Conservation (phyloP, 2,113 vertebrate genomes). For the Stomatorhinus ivindoensis region DNA sequence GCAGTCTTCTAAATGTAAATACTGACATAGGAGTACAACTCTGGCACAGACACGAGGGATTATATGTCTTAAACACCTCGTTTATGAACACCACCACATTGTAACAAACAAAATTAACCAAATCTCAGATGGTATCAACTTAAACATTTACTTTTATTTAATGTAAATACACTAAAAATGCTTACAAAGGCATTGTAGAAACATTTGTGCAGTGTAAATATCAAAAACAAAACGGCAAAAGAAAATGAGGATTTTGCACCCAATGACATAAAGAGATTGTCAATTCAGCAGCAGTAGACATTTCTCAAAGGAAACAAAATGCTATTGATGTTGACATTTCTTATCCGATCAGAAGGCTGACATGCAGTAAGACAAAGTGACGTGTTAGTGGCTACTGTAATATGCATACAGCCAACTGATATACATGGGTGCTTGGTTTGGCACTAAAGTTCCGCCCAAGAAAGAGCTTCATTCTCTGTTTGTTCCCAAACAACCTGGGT, state of each 20-base stretch:
- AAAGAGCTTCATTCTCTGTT: slow-evolving; percentile 64
- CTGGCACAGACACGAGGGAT: not conserved
- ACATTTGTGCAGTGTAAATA: slow-evolving; percentile 70
- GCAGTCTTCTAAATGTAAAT: not conserved
- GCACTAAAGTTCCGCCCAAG: slow-evolving; percentile 55
- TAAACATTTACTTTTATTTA: slow-evolving; percentile 43
- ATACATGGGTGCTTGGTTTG: slow-evolving; percentile 40
- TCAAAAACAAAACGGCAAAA: slow-evolving; percentile 64
- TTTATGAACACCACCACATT: not conserved
- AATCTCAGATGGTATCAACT: slow-evolving; percentile 25
- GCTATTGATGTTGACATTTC: slow-evolving; percentile 42
- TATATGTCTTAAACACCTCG: not conserved
- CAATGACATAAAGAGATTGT: slow-evolving; percentile 64
- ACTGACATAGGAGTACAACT: not conserved
- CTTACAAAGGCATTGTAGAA: slow-evolving; percentile 74
- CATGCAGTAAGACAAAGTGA: not conserved
- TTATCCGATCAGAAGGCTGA: slow-evolving; percentile 12
- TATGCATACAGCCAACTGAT: slow-evolving; percentile 19
- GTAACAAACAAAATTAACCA: not conserved
- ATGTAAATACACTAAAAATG: slow-evolving; percentile 74
- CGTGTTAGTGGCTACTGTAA: slow-evolving; percentile 23
- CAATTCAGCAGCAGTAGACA: slow-evolving; percentile 62
- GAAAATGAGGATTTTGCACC: slow-evolving; percentile 62
- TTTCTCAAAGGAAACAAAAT: slow-evolving; percentile 34
- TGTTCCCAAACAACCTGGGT: slow-evolving; percentile 22